Evolutionary conservation across 2,797 vertebrate species (phyloP), one percentile per base, ranked within the genome.

Genomic region (Buceros bicornis): DNA sequence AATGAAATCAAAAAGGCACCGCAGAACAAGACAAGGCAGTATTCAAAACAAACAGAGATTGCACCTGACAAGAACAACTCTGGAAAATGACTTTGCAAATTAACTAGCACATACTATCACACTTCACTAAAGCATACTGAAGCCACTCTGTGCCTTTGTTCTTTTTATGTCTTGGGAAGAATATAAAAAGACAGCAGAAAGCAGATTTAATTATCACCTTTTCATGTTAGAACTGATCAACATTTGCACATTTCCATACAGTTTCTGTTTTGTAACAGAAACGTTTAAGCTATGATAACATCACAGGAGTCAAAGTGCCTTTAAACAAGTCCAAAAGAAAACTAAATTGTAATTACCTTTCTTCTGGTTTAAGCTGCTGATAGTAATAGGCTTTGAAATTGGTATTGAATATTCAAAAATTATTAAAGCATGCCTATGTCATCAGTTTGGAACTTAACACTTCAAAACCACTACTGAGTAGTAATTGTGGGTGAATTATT

Each of bases 121-220:
- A 85, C 13, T 82, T 95, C 40, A 21, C 64, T 82, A 61, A 91
- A 73, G 43, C 43, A 53, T 48, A 70, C 80, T 5, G 4, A 62
- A 21, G 79, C 26, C 19, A 40, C 13, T 83, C 43, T 73, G n/a
- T 71, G 43, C 28, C 40, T 92, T 20, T 64, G 51, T 42, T 92
- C 56, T 85, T 96, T 82, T 82, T 71, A 40, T 60, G 8, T 71
- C 50, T 71, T 83, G 11, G 18, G 13, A 87, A 90, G 48, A 70
- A 64, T 51, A 91, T 58, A 89, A 82, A 69, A 93, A 62, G 73
- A 89, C 94, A 84, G 9, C 8, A 11, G 13, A 91, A 56, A 87
- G 47, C 47, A 93, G 61, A 79, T 91, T 92, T 79, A 93, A 93
- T 93, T 97, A 90, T 76, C 54, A 43, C 21, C 13, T 84, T 64